Evolutionary conservation across 2,888 invertebrate genomes (phyloP).

Genomic region (Eupithecia inturbata): DNA sequence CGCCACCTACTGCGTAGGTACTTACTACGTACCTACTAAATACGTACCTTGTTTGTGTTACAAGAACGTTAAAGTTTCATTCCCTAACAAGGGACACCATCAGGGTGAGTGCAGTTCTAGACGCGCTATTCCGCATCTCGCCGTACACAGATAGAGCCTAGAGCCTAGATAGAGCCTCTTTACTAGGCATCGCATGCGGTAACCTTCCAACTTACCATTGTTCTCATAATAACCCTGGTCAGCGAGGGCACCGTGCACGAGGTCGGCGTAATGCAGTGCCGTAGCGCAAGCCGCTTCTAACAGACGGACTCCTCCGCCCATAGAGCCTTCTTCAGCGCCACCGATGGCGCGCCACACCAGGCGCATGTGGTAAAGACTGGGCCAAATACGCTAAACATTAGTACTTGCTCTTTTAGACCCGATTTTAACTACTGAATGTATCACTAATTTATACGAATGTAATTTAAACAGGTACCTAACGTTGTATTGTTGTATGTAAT

Average conservation of each 20-base stretch:
- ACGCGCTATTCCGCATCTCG: neutral
- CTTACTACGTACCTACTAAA: too few relatives aligned
- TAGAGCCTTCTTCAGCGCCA: conserved; percentile 95
- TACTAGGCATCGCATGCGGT: conserved; percentile 93
- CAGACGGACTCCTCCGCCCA: conserved; percentile 85
- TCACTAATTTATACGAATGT: neutral
- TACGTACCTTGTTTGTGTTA: too few relatives aligned
- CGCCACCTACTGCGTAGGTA: too few relatives aligned
- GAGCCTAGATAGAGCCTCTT: conserved; percentile 90
- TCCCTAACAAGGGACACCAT: neutral
- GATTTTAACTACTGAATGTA: neutral
- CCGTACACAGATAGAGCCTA: too few relatives aligned
- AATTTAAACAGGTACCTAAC: neutral
- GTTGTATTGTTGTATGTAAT: neutral
- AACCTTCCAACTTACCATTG: conserved; percentile 66
- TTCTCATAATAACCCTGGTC: conserved; percentile 92
- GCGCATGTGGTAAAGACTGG: conserved; percentile 87
- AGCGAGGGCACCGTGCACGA: conserved; percentile 91
- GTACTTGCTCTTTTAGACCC: neutral
- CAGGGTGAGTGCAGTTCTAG: neutral
- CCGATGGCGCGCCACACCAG: conserved; percentile 96
- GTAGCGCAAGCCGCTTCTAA: conserved; percentile 94
- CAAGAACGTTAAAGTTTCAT: neutral
- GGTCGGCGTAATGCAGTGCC: conserved; percentile 93
- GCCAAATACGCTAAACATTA: neutral